Evolutionary conservation across 2,888 invertebrate genomes (phyloP).

Genomic region (Microchrysa polita): DNA sequence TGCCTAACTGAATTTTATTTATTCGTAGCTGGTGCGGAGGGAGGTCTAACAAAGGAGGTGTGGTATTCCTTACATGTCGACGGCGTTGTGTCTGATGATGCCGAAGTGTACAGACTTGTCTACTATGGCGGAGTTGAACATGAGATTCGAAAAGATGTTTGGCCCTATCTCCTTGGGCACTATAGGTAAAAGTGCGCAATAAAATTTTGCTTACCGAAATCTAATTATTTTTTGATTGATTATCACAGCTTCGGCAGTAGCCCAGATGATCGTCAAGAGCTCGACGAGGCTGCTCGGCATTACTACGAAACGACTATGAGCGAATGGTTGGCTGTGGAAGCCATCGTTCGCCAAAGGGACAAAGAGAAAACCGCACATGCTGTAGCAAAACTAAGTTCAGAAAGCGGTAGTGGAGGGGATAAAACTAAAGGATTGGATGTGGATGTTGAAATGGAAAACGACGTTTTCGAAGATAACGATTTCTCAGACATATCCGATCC

Average conservation of each 20-base stretch:
- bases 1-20: no score
- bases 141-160: constrained; percentile 80
- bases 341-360: constrained; percentile 85
- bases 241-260: constrained; percentile 73
- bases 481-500: constrained; percentile 68
- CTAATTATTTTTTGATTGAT: background rate
- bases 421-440: constrained; percentile 67
- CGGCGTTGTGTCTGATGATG: constrained; percentile 70
- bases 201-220: constrained; percentile 3
- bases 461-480: constrained; percentile 68
- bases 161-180: constrained; percentile 90
- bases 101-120: constrained; percentile 82
- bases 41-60: constrained; percentile 78
- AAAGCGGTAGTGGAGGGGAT: constrained; percentile 70
- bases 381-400: constrained; percentile 83
- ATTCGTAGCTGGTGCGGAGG: constrained; percentile 69
- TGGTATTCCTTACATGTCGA: constrained; percentile 77
- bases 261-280: constrained; percentile 71
- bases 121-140: constrained; percentile 90
- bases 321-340: constrained; percentile 95
- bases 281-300: constrained; percentile 75
- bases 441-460: constrained; percentile 69
- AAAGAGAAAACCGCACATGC: constrained; percentile 86
- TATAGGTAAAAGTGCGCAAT: constrained; percentile 68
- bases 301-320: constrained; percentile 92